A percentile compares a stretch with the other conserved stretches of the same genome.
Conservation (phyloP, 2,113 vertebrate species). For the Callionymus lyra region DNA sequence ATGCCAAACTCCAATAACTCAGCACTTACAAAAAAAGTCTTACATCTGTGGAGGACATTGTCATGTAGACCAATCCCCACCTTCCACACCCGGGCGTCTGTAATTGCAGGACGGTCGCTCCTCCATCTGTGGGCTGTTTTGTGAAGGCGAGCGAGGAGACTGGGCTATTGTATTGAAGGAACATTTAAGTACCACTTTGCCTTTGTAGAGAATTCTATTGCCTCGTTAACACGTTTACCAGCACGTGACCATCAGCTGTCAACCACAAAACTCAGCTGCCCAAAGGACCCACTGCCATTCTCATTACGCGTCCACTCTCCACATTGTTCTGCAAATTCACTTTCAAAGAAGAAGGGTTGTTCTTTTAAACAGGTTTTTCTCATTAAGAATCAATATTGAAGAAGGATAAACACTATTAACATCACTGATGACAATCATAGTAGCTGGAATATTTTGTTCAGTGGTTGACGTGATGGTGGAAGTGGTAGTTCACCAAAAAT, state of each 20-base stretch:
- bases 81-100: conserved; percentile 30
- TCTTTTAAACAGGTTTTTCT: too few species aligned
- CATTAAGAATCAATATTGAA: too few species aligned
- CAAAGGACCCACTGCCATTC: conserved; percentile 7
- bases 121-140: conserved; percentile 53
- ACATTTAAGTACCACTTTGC: conserved; percentile 27
- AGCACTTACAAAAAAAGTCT: conserved; percentile 51
- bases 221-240: conserved; percentile 43
- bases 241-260: conserved; percentile 42
- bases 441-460: too few species aligned
- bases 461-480: too few species aligned
- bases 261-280: conserved; percentile 27
- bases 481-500: too few species aligned
- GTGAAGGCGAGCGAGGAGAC: conserved; percentile 30
- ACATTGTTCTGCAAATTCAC: too few species aligned
- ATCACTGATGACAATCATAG: too few species aligned
- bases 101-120: conserved; percentile 49
- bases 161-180: conserved; percentile 21
- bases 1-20: conserved; percentile 62
- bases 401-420: too few species aligned
- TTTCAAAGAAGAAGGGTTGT: too few species aligned
- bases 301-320: background rate
- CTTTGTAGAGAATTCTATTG: conserved; percentile 40
- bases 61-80: conserved; percentile 37
- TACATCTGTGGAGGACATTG: conserved; percentile 46